Base-by-base conservation (phyloP, 64 coral and sea anemone genomes). In the Stichodactyla mertensii region DNA sequence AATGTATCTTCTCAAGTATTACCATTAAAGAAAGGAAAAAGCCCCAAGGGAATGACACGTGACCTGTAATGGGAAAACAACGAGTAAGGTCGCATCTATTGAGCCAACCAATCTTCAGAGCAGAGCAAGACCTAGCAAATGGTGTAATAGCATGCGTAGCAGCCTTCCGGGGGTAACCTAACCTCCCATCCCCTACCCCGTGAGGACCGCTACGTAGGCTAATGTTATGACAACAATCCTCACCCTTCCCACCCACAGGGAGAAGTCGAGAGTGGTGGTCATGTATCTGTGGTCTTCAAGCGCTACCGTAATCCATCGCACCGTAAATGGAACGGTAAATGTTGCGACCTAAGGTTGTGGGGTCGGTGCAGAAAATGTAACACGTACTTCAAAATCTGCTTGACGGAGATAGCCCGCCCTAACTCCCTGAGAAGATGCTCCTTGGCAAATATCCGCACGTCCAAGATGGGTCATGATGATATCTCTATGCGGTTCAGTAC, bases 251-350 rank as follows among this genome's bases (percentile, higher is more conserved):
- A n/a, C 2, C 69, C 16, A 31, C 24, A 74, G 69, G 78, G 8
- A 6, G 26, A 60, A 55, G 79, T 64, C 36, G 87, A 92, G 53
- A 88, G 89, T 18, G 69, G 61, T 51, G 93, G 93, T 28, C 87
- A 86, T 19, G 57, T 86, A 14, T 80, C 86, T 2, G 82, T 95
- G 5, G 81, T 53, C 45, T 69, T 95, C 16, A 91, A 88, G 52
- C 87, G 86, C 61, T 95, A 92, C 54, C 87, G 78, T 16, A 95
- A 95, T 58, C 93, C 86, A 60, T 77, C 83, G 7, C 87, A 89
- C 26, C 90, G 87, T 52, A 71, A 82, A 55, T 92, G 87, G 71
- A n/a, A 89, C 80, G 87, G 86, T 18, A 77, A 86, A 55, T 95
- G 93, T 14, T 95, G 93, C 83, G 93, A 95, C 31, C 71, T 78